These are phyloP conservation scores for Drosophila ogumai DNA, from an alignment of 1,140 invertebrate genomes.

Conservation along the genomic window DNA sequence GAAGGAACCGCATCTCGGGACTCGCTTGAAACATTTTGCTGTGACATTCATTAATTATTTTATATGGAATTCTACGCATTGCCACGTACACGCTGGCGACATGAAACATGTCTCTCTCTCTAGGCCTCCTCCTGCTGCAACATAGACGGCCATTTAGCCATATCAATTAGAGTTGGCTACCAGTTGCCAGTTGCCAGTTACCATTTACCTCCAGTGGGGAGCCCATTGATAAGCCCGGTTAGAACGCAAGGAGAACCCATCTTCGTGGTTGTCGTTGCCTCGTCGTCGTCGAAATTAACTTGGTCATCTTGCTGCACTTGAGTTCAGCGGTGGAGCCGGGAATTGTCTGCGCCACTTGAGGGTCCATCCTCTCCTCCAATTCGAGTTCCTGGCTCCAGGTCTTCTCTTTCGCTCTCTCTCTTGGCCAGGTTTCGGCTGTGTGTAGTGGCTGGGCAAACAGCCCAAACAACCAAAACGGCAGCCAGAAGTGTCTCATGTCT, in stretches of 20 bases:
- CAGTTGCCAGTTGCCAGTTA: slow-evolving; percentile 28
- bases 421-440: slow-evolving; percentile 50
- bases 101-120: slow-evolving; percentile 74
- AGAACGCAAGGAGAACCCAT: slow-evolving; percentile 4
- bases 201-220: slow-evolving; percentile 11
- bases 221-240: slow-evolving; percentile 66
- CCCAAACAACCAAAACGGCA: slow-evolving; percentile 76
- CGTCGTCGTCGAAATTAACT: slow-evolving; percentile 72
- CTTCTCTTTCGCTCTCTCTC: slow-evolving; percentile 1
- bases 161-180: slow-evolving; percentile 73
- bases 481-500: slow-evolving; percentile 75
- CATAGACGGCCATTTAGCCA: slow-evolving; percentile 79
- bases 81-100: slow-evolving; percentile 84
- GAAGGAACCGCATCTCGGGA: slow-evolving; percentile 33
- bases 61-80: slow-evolving; percentile 84
- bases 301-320: slow-evolving; percentile 81
- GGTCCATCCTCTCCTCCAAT: slow-evolving; percentile 24
- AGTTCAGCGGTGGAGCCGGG: slow-evolving; percentile 45
- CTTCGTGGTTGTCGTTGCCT: slow-evolving; percentile 1
- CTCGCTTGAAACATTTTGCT: slow-evolving; percentile 74
- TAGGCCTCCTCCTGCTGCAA: slow-evolving; percentile 53
- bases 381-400: slow-evolving; percentile 38
- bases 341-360: slow-evolving; percentile 69
- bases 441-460: slow-evolving; percentile 79
- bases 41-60: slow-evolving; percentile 85